Evolutionary conservation across 1,140 invertebrate genomes (phyloP), one percentile per base, ranked within the genome.

Genomic region (Ericerus pela): DNA sequence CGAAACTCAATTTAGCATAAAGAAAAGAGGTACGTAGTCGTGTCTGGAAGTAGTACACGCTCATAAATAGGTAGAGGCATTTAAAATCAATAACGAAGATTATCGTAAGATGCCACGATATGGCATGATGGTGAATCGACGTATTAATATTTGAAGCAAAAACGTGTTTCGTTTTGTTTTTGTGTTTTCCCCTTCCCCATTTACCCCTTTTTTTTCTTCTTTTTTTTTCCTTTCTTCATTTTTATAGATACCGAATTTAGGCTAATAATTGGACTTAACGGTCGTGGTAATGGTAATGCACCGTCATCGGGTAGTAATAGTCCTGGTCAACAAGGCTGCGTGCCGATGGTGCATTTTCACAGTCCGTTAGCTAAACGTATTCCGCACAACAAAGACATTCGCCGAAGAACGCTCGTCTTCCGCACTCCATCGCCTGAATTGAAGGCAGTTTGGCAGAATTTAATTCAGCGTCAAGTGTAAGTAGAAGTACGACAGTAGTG

Each of bases 401-500:
- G 79, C 43, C 76, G 80, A 59, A 73, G 82, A 62, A 79, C 82
- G 3, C 68, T 89, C 2, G 76, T 84, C 0, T 67, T 89, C 10
- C 71, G 85, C 27, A 85, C 87, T 1, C 85, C 85, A 0, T 86
- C 79, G 1, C 74, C 81, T 33, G 87, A 90, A 66, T 68, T 88
- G 6, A 90, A 90, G 66, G 85, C 85, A 18, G 84, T 89, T 1
- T 90, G 86, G 87, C 85, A 88, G 66, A 88, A 86, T 64, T 73
- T 89, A n/a, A 73, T 89, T 11, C 84, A 88, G 62, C 73, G 85
- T 57, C 86, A 89, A 71, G 86, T 89, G 85, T 88, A 73, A 80
- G 79, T 74, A n/a, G n/a, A n/a, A n/a, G n/a, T n/a, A n/a, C n/a
- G n/a, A n/a, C n/a, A n/a, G n/a, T n/a, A n/a, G n/a, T n/a, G n/a